These are phyloP conservation scores for Allygus modestus DNA, from an alignment of 2,888 invertebrate genomes.

Conservation along the genomic window DNA sequence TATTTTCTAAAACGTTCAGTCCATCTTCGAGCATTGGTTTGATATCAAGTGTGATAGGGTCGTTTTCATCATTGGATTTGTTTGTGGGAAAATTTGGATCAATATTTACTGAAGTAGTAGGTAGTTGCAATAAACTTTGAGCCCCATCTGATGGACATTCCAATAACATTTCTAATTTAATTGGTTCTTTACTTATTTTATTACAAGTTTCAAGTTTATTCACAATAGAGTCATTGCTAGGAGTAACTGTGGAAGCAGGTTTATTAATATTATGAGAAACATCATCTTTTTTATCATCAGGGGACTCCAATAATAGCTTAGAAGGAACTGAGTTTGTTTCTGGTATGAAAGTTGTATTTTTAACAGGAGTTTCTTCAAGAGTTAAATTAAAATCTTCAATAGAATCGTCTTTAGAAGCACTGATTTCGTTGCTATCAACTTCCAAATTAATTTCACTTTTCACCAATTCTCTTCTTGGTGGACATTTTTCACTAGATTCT, in stretches of 20 bases:
- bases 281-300: background rate
- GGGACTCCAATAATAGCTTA: background rate
- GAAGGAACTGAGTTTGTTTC: slow-evolving; percentile 22
- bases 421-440: background rate
- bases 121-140: background rate
- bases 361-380: slow-evolving; percentile 59
- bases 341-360: background rate
- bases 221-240: background rate
- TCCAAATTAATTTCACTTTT: background rate
- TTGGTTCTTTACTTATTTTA: background rate
- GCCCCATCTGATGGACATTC: background rate
- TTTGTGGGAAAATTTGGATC: slow-evolving; percentile 5
- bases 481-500: slow-evolving; percentile 7
- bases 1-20: background rate
- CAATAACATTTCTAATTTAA: background rate
- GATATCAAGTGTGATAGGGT: background rate
- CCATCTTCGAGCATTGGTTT: background rate
- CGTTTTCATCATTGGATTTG: background rate
- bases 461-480: background rate
- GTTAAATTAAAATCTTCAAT: slow-evolving; percentile 44
- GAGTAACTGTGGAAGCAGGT: background rate
- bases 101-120: background rate
- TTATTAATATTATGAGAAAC: background rate
- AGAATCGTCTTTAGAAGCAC: slow-evolving; percentile 8
- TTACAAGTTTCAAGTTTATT: background rate